A percentile compares a stretch with the other conserved stretches of the same genome.
Evolutionary conservation across 1,140 invertebrate species (phyloP).

Genomic region (Aphis craccivora): DNA sequence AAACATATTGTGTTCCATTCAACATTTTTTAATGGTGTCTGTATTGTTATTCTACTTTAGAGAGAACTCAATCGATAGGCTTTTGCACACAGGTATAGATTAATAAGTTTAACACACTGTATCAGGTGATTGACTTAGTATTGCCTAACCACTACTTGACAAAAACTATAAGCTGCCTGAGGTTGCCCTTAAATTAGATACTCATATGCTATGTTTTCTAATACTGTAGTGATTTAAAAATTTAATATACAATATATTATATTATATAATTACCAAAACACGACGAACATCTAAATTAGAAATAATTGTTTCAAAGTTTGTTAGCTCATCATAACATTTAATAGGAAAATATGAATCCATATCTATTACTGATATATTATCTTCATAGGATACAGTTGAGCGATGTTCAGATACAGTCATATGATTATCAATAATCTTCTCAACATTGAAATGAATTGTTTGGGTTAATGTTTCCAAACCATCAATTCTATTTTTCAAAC

Average conservation of each 20-base stretch:
- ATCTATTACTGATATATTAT: background rate
- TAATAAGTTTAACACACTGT: background rate
- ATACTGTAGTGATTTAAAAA: background rate
- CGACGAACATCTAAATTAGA: constrained; percentile 1
- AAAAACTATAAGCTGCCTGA: too few species aligned
- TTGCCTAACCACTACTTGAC: too few species aligned
- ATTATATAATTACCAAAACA: background rate
- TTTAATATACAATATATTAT: background rate
- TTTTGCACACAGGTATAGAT: background rate
- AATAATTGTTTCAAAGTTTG: constrained; percentile 7
- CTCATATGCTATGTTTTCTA: background rate
- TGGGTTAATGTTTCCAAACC: constrained; percentile 12
- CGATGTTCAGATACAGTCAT: background rate
- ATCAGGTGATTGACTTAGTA: too few species aligned
- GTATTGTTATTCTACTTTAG: too few species aligned
- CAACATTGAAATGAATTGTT: background rate
- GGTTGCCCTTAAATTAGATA: background rate
- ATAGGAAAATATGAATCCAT: background rate
- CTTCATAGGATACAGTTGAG: background rate
- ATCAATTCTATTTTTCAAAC: background rate
- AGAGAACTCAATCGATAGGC: too few species aligned
- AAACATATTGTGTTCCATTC: too few species aligned
- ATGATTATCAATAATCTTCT: background rate
- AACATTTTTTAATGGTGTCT: too few species aligned
- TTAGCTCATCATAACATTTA: background rate